Percentiles rank a stretch among this genome's conserved stretches.
Conservation (phyloP, 2,797 vertebrate species). For the Sebastes oblongus region DNA sequence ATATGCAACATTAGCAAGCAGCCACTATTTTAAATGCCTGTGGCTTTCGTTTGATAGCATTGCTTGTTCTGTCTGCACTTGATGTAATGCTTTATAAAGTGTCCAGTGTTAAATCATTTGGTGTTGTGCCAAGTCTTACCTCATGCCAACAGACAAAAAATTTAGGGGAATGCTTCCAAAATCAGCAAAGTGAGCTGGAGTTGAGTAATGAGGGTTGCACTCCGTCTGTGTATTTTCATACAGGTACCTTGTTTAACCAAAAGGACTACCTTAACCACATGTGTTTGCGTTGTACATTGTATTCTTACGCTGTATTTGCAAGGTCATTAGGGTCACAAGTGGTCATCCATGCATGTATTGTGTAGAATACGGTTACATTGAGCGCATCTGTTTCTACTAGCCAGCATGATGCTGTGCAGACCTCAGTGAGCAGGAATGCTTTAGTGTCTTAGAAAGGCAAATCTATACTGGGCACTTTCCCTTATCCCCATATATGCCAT, state of each 20-base stretch:
- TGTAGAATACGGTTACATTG: slow-evolving; percentile 34
- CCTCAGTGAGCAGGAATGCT: slow-evolving; percentile 70
- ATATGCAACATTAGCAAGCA: slow-evolving; percentile 4
- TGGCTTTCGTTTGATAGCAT: neutral
- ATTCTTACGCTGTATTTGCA: neutral
- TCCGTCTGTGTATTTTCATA: slow-evolving; percentile 28
- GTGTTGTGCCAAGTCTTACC: slow-evolving; percentile 45
- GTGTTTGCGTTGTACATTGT: slow-evolving; percentile 16
- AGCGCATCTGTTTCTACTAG: slow-evolving; percentile 74
- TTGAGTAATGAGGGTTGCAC: slow-evolving; percentile 18
- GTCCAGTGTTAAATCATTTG: slow-evolving; percentile 43
- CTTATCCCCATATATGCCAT: slow-evolving; percentile 30
- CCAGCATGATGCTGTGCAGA: slow-evolving; percentile 59
- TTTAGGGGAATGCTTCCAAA: slow-evolving; percentile 16
- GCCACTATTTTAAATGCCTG: slow-evolving; percentile 2
- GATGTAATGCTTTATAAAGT: slow-evolving; percentile 39
- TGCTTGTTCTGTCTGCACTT: slow-evolving; percentile 44
- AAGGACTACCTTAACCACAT: slow-evolving; percentile 10
- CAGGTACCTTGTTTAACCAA: slow-evolving; percentile 27
- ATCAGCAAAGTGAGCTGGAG: slow-evolving; percentile 16
- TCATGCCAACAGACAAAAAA: slow-evolving; percentile 40
- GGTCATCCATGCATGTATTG: slow-evolving; percentile 24
- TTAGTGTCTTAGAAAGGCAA: slow-evolving; percentile 58
- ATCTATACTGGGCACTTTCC: slow-evolving; percentile 51
- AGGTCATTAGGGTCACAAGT: slow-evolving; percentile 15